Conservation (phyloP, 2,113 vertebrate genomes). For the Myanophis thanlyinensis region DNA sequence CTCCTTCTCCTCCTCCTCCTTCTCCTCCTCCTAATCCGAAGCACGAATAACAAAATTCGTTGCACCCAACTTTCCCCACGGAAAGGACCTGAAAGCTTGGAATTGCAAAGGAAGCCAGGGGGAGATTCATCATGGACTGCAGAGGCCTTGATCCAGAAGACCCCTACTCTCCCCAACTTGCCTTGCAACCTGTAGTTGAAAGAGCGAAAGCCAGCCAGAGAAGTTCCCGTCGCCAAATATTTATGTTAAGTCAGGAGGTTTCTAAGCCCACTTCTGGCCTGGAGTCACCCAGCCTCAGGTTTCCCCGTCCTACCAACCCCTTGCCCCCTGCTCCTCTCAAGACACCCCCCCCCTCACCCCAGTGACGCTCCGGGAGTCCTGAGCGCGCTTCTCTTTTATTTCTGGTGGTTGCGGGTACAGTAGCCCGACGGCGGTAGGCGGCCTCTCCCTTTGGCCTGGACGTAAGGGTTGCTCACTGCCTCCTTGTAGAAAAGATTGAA, state of each 20-base stretch:
- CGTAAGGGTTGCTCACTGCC: background rate
- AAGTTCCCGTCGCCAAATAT: background rate
- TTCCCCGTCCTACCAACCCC: background rate
- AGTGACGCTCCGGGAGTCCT: rapidly evolving
- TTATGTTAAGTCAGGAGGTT: background rate
- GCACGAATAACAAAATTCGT: too few relatives aligned
- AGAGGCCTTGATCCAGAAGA: background rate
- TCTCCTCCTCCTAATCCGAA: too few relatives aligned
- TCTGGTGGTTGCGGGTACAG: background rate
- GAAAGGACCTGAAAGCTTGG: background rate
- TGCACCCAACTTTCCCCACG: too few relatives aligned
- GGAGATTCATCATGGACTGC: background rate
- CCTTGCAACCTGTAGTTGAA: background rate
- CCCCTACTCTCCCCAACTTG: background rate
- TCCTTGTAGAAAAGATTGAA: rapidly evolving
- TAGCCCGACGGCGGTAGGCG: background rate
- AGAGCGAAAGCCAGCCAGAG: background rate
- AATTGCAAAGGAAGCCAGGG: too few relatives aligned
- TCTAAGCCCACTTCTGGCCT: background rate
- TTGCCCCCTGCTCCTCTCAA: background rate
- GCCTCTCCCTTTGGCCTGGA: background rate
- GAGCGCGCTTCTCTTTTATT: conserved; percentile 18
- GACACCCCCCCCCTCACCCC: background rate
- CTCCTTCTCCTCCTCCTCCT: too few relatives aligned
- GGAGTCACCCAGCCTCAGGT: rapidly evolving